Percentiles rank a stretch among this genome's conserved stretches.
Evolutionary conservation across 1,140 invertebrate genomes (phyloP).

Genomic region (Heliconius eleuchia): DNA sequence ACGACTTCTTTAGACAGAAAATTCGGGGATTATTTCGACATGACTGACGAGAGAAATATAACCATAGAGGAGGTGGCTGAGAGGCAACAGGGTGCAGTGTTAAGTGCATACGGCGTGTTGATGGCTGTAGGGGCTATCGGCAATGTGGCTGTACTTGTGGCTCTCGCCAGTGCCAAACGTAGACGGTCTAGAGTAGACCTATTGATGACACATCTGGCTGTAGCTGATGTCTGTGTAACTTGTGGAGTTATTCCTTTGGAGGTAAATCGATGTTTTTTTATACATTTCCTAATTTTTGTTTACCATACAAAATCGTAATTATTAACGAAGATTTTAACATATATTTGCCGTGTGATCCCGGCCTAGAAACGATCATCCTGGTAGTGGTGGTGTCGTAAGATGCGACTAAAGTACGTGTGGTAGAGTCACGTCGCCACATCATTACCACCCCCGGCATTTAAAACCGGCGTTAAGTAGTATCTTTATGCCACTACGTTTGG

Average conservation of each 20-base stretch:
- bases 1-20: constrained; percentile 43
- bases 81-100: constrained; percentile 34
- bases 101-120: neutral
- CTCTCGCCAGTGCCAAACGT: constrained; percentile 85
- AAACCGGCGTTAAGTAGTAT: no score
- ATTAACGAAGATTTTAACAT: no score
- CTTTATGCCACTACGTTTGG: no score
- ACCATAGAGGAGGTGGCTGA: constrained; percentile 44
- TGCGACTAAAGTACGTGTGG: no score
- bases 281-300: no score
- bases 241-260: constrained; percentile 91
- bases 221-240: constrained; percentile 90
- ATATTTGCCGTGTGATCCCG: no score
- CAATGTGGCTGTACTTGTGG: constrained; percentile 83
- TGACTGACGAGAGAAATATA: constrained; percentile 38
- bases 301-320: no score
- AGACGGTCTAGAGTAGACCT: constrained; percentile 88
- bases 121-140: neutral
- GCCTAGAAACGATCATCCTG: no score
- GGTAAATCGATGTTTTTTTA: constrained; percentile 59
- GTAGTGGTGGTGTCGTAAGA: no score
- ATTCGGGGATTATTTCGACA: constrained; percentile 62
- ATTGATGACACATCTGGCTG: constrained; percentile 89
- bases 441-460: no score
- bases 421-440: no score